Conservation (phyloP, 2,888 invertebrate genomes). For the Boloria euphrosyne region DNA sequence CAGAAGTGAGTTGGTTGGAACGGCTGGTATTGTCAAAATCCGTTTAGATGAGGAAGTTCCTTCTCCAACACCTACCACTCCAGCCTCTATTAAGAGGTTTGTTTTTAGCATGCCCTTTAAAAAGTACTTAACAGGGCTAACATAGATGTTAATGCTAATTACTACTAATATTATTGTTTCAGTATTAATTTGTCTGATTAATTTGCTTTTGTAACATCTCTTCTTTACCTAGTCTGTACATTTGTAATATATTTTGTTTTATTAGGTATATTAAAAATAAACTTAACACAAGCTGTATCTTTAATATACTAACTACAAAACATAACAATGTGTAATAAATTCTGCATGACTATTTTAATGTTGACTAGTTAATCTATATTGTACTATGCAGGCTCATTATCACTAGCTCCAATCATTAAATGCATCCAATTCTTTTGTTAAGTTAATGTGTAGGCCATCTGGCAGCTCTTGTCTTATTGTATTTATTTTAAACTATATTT, state of each 20-base stretch:
- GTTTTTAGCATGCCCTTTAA: slow-evolving; percentile 73
- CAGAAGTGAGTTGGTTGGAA: slow-evolving; percentile 84
- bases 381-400: too few species aligned
- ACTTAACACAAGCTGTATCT: too few species aligned
- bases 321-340: too few species aligned
- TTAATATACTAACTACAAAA: too few species aligned
- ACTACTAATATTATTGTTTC: slow-evolving; percentile 29
- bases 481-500: too few species aligned
- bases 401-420: too few species aligned
- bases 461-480: too few species aligned
- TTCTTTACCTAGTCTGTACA: not conserved
- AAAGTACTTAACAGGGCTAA: slow-evolving; percentile 68
- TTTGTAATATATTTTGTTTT: not conserved
- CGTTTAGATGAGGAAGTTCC: slow-evolving; percentile 78
- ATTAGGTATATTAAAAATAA: too few species aligned
- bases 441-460: too few species aligned
- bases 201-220: slow-evolving; percentile 16
- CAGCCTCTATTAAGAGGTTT: slow-evolving; percentile 81
- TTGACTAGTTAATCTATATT: too few species aligned
- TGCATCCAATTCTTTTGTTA: too few species aligned
- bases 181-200: slow-evolving; percentile 18
- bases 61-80: slow-evolving; percentile 78
- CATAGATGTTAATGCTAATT: slow-evolving; percentile 45
- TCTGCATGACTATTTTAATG: too few species aligned
- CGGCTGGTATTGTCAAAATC: slow-evolving; percentile 84